Base-by-base conservation (phyloP, 37 sponge, comb jelly and placozoan species). In the Crambe crambe region DNA sequence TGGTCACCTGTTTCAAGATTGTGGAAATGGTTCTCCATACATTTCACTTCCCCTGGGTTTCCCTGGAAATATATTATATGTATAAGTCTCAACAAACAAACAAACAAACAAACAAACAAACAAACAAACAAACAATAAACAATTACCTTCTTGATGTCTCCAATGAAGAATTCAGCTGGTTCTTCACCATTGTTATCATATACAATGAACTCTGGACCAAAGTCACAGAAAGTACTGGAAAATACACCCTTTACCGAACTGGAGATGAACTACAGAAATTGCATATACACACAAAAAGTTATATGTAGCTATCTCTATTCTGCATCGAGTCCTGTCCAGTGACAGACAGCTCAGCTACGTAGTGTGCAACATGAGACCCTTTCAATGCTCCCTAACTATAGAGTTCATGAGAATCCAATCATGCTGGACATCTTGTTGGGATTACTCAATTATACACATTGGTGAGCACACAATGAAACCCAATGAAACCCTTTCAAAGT, bases 211-310 rank as follows among this genome's bases (percentile, higher is more conserved):
- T 80, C 76, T 3, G 83, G 86, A 8, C 99, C 99, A 80, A 93
- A 93, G 79, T 98, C 99, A 82, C 93, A 95, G 79, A 98, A 98
- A 3, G 82, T 80, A 59, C 43, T 90, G 31, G 92, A 82, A 72
- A 95, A 93, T 21, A 98, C 92, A 62, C 99, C 99, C 20, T 78
- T 42, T 0, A 92, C 81, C 30, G 70, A 72, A 44, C 90, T 82
- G 20, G 81, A 81, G 38, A 98, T 87, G 51, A 98, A 95, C 89
- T 93, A 59, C 27, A 92, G 59, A 34, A 22, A 25, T 9, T 3
- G 68, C 25, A 62, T 26, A 20, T 26, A 20, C 30, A 62, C 64
- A 62, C 10, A 62, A 23, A 8, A 62, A 27, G n/a, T 51, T 51
- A 22, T n/a, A 60, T 60, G 21, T 60, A 60, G 17, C 17, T 21